Evolutionary conservation across 2,797 vertebrate species (phyloP).

Genomic region (Cottoperca gobio): DNA sequence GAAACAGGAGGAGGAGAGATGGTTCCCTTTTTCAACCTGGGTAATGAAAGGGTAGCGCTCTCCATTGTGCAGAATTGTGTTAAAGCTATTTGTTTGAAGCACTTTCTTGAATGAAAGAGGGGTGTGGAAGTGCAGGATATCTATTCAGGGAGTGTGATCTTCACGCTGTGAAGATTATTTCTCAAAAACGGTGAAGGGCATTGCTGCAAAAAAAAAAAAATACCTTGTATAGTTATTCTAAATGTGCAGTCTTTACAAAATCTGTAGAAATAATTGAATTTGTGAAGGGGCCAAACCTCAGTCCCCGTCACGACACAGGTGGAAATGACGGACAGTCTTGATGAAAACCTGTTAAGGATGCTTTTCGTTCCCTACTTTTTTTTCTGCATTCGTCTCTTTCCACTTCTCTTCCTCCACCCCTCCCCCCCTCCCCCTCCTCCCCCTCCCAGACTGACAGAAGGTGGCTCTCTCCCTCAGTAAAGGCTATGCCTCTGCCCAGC

Average conservation of each 20-base stretch:
- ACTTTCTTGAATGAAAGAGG: conserved; percentile 49
- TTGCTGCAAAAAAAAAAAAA: neutral
- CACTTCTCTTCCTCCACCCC: conserved; percentile 29
- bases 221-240: conserved; percentile 10
- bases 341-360: conserved; percentile 26
- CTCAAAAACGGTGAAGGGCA: conserved; percentile 62
- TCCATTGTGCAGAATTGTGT: conserved; percentile 41
- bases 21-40: conserved; percentile 58
- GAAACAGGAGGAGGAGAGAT: conserved; percentile 50
- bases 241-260: neutral
- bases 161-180: conserved; percentile 61
- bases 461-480: conserved; percentile 83
- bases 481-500: conserved; percentile 85
- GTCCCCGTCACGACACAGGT: conserved; percentile 13
- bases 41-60: conserved; percentile 54
- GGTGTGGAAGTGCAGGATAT: conserved; percentile 36
- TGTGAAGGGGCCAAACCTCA: neutral
- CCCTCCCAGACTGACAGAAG: conserved; percentile 70
- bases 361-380: conserved; percentile 11
- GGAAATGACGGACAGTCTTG: conserved; percentile 29
- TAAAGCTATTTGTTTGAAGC: conserved; percentile 59
- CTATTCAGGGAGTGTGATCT: conserved; percentile 49
- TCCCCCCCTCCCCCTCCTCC: neutral
- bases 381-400: conserved; percentile 31
- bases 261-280: neutral